These are phyloP conservation scores for Leptinotarsa texana DNA, from an alignment of 1,140 invertebrate genomes.

Conservation along the genomic window DNA sequence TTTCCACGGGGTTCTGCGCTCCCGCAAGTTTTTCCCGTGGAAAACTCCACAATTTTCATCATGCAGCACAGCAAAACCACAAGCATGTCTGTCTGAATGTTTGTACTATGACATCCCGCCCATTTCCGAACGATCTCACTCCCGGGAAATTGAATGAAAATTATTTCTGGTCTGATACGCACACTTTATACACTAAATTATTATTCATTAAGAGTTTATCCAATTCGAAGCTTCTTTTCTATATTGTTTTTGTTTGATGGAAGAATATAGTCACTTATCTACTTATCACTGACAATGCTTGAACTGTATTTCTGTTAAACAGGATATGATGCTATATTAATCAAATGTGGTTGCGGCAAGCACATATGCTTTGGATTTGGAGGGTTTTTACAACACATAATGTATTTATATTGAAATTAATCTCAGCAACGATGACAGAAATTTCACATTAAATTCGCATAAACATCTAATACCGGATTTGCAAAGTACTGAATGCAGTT, in stretches of 20 bases:
- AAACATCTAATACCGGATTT: too few species aligned
- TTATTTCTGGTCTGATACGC: too few species aligned
- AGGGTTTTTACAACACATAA: slow-evolving; percentile 14
- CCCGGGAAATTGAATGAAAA: background rate
- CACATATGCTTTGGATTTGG: slow-evolving; percentile 16
- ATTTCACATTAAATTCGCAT: too few species aligned
- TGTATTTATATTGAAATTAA: background rate
- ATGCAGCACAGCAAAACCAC: slow-evolving; percentile 54
- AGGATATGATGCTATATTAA: slow-evolving; percentile 38
- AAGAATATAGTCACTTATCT: background rate
- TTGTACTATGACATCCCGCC: slow-evolving; percentile 34
- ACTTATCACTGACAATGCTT: background rate
- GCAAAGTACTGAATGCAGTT: too few species aligned
- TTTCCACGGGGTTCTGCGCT: slow-evolving; percentile 26
- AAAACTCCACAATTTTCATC: slow-evolving; percentile 54
- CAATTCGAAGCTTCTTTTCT: background rate
- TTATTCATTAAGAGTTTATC: background rate
- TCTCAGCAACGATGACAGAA: background rate
- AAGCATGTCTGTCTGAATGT: slow-evolving; percentile 48
- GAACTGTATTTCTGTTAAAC: slow-evolving; percentile 25
- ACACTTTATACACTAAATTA: too few species aligned
- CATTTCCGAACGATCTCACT: background rate
- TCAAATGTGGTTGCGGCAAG: slow-evolving; percentile 29
- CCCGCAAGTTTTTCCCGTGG: slow-evolving; percentile 41
- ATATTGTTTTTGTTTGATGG: background rate